phyloP scores from a whole-genome alignment of 2,113 vertebrate genomes.

The Neogale vison region DNA sequence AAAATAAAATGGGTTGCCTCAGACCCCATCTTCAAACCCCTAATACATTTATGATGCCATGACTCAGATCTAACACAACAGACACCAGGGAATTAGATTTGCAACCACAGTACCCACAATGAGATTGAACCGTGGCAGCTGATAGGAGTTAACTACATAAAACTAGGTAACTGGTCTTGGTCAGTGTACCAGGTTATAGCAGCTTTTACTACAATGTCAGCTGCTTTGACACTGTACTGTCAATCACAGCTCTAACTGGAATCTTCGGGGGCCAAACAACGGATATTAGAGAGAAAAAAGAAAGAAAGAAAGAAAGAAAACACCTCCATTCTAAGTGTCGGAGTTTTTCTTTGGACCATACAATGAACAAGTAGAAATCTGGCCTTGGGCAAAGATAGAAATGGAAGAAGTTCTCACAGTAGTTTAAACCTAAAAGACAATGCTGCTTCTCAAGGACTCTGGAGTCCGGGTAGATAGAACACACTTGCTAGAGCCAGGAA shows the following conservation, averaged over 20 bases:
- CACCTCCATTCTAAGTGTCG: background rate
- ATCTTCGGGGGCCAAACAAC: background rate
- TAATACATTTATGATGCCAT: background rate
- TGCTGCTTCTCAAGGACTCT: background rate
- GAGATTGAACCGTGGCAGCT: background rate
- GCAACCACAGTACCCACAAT: background rate
- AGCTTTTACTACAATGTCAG: background rate
- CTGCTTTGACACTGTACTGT: background rate
- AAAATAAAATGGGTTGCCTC: background rate
- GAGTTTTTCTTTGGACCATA: conserved; percentile 18
- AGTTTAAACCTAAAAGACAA: background rate
- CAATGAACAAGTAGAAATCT: background rate
- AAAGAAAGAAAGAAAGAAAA: background rate
- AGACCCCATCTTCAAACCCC: background rate
- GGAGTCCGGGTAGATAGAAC: background rate
- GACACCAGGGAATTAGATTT: background rate
- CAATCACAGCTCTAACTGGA: background rate
- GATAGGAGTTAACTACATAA: background rate
- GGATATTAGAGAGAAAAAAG: background rate
- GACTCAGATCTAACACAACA: background rate
- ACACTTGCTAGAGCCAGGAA: background rate
- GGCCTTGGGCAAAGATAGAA: background rate
- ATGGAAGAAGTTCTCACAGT: background rate
- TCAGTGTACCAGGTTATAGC: background rate
- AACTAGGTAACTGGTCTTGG: background rate